A percentile compares a stretch with the other conserved stretches of the same genome.
These are phyloP conservation scores for Phenganax marumi DNA, from an alignment of 92 coral and sea anemone genomes.

Conservation along the genomic window DNA sequence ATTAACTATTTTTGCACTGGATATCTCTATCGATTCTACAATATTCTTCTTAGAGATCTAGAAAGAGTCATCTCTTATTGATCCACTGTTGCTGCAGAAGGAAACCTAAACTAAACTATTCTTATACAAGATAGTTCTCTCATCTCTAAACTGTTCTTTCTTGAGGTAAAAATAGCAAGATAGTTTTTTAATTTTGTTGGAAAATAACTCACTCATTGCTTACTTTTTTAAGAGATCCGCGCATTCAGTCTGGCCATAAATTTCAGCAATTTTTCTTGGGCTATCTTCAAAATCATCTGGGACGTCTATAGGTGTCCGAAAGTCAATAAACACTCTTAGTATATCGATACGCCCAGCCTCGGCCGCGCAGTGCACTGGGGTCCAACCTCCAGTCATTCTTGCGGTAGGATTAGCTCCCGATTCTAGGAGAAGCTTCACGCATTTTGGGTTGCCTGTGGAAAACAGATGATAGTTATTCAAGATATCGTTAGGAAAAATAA, in stretches of 20 bases:
- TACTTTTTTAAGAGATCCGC: constrained; percentile 75
- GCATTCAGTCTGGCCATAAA: constrained; percentile 79
- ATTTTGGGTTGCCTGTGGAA: constrained; percentile 76
- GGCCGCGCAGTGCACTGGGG: constrained; percentile 99
- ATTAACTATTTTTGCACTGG: not conserved
- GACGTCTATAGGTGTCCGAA: constrained; percentile 74
- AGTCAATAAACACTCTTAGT: constrained; percentile 70
- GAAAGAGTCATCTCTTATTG: not conserved
- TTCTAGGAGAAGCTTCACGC: constrained; percentile 81
- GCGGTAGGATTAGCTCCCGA: constrained; percentile 91
- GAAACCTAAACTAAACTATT: constrained; percentile 4
- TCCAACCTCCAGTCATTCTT: constrained; percentile 97
- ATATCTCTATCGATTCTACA: constrained; percentile 9
- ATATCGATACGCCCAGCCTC: constrained; percentile 78
- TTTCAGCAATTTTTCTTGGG: constrained; percentile 84
- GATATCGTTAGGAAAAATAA: too few relatives aligned
- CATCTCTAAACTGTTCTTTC: not conserved
- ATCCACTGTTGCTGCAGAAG: not conserved
- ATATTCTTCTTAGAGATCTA: constrained; percentile 10
- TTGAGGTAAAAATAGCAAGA: not conserved
- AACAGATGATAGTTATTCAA: not conserved
- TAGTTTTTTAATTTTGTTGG: not conserved
- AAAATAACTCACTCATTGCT: not conserved
- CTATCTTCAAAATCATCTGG: constrained; percentile 79
- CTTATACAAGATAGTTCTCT: not conserved